Evolutionary conservation across 2,797 vertebrate species (phyloP), one percentile per base, ranked within the genome.

Genomic region (Ciconia nigra): DNA sequence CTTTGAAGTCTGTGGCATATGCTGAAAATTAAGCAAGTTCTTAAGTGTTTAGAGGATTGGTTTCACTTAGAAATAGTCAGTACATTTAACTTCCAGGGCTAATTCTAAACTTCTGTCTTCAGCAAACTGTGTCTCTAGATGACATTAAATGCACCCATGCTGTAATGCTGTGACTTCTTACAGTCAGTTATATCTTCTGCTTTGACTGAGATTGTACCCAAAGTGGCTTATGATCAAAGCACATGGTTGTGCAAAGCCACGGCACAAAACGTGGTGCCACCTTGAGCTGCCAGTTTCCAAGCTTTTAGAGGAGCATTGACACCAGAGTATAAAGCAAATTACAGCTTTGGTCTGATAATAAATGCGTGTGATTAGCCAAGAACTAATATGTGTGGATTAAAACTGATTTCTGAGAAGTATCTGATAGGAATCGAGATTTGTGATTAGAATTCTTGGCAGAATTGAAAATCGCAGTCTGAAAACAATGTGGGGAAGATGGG

Each of bases 1-100:
- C 94, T 96, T 97, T 97, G 96, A 96, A 96, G 96, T 92, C 89
- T 61, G 61, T 72, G 58, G 84, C 96, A 96, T 97, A 95, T 97
- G 96, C 96, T 93, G 94, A 96, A 96, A 96, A 96, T 96, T 96
- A 97, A 86, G 76, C 46, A 88, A 87, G 92, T 72, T 78, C 84
- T 87, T 94, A 94, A 87, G 67, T 86, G 82, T 91, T 94, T 87
- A 87, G 77, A 86, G 95, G 95, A 82, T 96, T 97, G 94, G 94
- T 97, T 97, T 95, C 94, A 95, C 88, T 97, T 89, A 95, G 83
- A 95, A 96, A 94, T 95, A 87, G 80, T 58, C 80, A 83, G 81
- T 84, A 80, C 73, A 61, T 90, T 87, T 93, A 93, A 85, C 83
- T 92, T 90, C 24, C 88, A 95, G 44, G 0, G 2, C 78, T 96